Conservation (phyloP, 2,113 vertebrate species). For the Rousettus leschenaultii region DNA sequence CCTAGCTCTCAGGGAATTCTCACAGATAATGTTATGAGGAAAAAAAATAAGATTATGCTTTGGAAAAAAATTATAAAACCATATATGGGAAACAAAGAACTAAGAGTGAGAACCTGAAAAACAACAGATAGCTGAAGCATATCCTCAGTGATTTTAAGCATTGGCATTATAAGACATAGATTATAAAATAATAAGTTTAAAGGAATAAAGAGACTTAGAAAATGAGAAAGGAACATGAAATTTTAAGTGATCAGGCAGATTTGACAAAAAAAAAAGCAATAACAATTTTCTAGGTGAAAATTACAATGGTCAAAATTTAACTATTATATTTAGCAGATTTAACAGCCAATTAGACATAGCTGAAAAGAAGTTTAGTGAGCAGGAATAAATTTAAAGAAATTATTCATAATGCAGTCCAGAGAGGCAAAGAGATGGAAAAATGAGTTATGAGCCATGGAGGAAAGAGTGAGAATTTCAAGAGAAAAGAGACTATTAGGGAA, state of each 20-base stretch:
- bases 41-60: not conserved
- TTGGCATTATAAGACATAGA: not conserved
- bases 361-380: conserved; percentile 20
- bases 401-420: not conserved
- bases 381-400: conserved; percentile 26
- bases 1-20: not conserved
- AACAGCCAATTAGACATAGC: not conserved
- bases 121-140: not conserved
- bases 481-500: not conserved
- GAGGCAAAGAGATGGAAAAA: not conserved
- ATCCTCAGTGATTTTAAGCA: not conserved
- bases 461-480: not conserved
- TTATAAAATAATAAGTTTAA: not conserved
- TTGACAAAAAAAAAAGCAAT: not conserved
- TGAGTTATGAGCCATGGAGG: not conserved
- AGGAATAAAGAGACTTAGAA: not conserved
- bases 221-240: not conserved
- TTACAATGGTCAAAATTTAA: conserved; percentile 9
- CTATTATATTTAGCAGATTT: not conserved
- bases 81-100: not conserved
- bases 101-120: not conserved
- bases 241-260: not conserved
- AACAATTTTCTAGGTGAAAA: conserved; percentile 29
- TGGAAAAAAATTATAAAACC: not conserved
- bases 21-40: not conserved